A percentile compares a stretch with the other conserved stretches of the same genome.
These are phyloP conservation scores for Xestia xanthographa DNA, from an alignment of 2,888 invertebrate genomes.

Conservation along the genomic window DNA sequence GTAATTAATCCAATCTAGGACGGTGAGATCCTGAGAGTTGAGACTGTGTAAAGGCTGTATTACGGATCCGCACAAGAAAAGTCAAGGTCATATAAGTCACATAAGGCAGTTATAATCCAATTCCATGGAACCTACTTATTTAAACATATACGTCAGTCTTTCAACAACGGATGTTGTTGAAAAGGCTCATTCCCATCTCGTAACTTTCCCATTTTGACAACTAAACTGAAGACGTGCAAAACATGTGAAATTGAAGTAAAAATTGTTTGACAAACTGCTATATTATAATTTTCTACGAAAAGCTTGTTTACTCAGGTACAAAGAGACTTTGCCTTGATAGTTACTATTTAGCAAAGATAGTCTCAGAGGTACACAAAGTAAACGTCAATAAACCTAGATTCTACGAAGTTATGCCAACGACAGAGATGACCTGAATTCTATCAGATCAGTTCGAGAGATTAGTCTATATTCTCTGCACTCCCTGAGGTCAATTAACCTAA, in stretches of 20 bases:
- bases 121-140: neutral
- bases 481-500: too few relatives aligned
- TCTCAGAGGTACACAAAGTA: neutral
- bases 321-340: neutral
- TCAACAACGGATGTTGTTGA: neutral
- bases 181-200: too few relatives aligned
- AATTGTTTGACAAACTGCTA: neutral
- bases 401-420: neutral
- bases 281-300: neutral
- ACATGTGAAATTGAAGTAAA: too few relatives aligned
- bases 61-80: too few relatives aligned
- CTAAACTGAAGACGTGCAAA: too few relatives aligned
- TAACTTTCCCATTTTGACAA: too few relatives aligned
- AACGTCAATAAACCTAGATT: neutral
- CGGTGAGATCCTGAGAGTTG: too few relatives aligned
- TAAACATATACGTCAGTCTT: neutral
- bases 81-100: too few relatives aligned
- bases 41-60: too few relatives aligned
- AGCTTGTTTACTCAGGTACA: neutral
- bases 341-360: neutral
- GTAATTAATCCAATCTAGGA: too few relatives aligned
- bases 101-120: too few relatives aligned
- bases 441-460: neutral
- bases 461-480: neutral
- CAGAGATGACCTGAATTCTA: neutral